Percentiles rank a stretch among this genome's conserved stretches.
These are phyloP conservation scores for Crocodylus rhombifer DNA, from an alignment of 2,797 vertebrate genomes.

Conservation along the genomic window DNA sequence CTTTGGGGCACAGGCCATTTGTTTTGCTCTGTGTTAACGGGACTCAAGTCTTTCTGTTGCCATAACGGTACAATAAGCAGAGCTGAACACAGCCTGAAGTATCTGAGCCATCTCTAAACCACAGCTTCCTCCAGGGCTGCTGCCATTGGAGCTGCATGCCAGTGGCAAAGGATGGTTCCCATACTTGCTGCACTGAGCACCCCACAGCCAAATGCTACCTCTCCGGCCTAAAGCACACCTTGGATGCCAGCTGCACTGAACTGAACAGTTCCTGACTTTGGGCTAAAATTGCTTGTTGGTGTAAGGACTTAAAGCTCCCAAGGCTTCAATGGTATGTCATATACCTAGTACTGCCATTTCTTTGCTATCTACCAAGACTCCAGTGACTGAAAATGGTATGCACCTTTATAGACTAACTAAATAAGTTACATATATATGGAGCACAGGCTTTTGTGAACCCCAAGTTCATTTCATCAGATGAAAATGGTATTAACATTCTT, in stretches of 20 bases:
- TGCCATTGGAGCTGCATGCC: not conserved
- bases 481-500: constrained; percentile 43
- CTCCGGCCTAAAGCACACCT: not conserved
- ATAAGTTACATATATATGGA: no score
- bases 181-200: fast-evolving
- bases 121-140: not conserved
- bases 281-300: not conserved
- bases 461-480: no score
- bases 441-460: no score
- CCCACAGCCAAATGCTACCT: fast-evolving
- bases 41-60: not conserved
- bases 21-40: not conserved
- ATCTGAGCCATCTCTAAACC: not conserved
- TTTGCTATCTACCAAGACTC: not conserved
- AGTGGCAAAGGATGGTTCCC: not conserved
- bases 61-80: not conserved
- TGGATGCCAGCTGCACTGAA: fast-evolving
- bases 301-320: not conserved
- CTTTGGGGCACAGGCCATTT: not conserved
- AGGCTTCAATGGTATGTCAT: not conserved
- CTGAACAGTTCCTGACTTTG: not conserved
- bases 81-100: not conserved
- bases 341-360: not conserved
- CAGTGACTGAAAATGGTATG: not conserved
- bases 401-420: no score